phyloP scores from a whole-genome alignment of 2,113 vertebrate genomes.

The Macaca nemestrina region DNA sequence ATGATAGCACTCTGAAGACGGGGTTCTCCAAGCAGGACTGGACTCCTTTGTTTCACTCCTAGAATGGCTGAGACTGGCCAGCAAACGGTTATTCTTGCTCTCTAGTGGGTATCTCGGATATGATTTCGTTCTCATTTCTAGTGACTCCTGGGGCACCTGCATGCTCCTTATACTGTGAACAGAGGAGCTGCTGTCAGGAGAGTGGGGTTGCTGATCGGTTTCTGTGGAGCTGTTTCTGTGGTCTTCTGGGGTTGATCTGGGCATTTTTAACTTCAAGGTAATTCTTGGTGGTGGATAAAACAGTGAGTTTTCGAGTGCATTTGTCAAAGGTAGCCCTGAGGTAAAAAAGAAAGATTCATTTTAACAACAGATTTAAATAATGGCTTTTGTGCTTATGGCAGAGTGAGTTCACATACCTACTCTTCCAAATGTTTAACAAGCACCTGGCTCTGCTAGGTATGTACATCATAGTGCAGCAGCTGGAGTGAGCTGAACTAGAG shows the following conservation, averaged over 20 bases:
- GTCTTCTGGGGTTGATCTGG: slow-evolving; percentile 89
- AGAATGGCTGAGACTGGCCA: slow-evolving; percentile 80
- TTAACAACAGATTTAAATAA: slow-evolving; percentile 59
- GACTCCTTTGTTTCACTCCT: slow-evolving; percentile 76
- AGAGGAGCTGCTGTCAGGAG: slow-evolving; percentile 86
- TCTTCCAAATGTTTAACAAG: neutral
- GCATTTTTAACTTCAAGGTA: slow-evolving; percentile 98
- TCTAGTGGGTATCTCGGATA: slow-evolving; percentile 86
- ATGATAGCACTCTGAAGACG: slow-evolving; percentile 79
- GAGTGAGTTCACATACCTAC: neutral
- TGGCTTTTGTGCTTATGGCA: neutral
- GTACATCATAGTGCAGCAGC: neutral
- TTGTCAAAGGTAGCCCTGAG: slow-evolving; percentile 90
- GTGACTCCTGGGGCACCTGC: slow-evolving; percentile 81
- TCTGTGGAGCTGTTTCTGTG: slow-evolving; percentile 87
- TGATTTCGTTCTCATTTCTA: slow-evolving; percentile 85
- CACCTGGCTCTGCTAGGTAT: neutral
- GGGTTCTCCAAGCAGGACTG: slow-evolving; percentile 43
- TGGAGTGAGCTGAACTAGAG: neutral
- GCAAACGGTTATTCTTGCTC: slow-evolving; percentile 87
- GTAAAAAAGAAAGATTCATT: slow-evolving; percentile 65
- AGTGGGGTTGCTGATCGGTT: slow-evolving; percentile 87
- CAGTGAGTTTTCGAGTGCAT: slow-evolving; percentile 90
- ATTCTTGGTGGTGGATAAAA: slow-evolving; percentile 94
- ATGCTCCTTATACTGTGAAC: slow-evolving; percentile 71